Evolutionary conservation across 2,888 invertebrate species (phyloP).

Genomic region (Arenicola marina): DNA sequence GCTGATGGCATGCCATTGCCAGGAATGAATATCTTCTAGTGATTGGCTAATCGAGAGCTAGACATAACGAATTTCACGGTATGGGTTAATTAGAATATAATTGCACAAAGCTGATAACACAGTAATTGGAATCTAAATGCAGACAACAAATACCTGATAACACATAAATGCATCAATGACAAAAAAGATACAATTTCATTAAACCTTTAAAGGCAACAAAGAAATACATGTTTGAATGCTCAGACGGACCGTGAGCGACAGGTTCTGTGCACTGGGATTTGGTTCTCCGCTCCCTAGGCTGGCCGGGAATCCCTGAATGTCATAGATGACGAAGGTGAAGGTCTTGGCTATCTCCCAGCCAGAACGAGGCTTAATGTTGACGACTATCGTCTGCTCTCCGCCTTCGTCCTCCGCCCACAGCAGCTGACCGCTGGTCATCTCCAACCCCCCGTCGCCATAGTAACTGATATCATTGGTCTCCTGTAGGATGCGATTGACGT

Average conservation of each 20-base stretch:
- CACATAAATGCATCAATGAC: too few relatives aligned
- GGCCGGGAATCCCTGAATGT: constrained; percentile 43
- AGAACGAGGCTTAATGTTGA: constrained; percentile 48
- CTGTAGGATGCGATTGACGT: constrained; percentile 40
- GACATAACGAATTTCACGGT: too few relatives aligned
- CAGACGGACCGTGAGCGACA: constrained; percentile 48
- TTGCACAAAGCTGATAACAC: too few relatives aligned
- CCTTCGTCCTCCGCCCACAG: constrained; percentile 47
- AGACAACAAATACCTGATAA: too few relatives aligned
- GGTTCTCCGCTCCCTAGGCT: constrained; percentile 48
- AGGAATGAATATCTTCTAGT: too few relatives aligned
- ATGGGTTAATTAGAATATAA: too few relatives aligned
- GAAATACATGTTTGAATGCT: too few relatives aligned
- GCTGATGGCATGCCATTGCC: too few relatives aligned
- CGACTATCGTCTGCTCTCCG: constrained; percentile 45
- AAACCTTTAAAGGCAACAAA: too few relatives aligned
- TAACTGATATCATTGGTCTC: constrained; percentile 49
- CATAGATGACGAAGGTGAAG: constrained; percentile 46
- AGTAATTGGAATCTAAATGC: too few relatives aligned
- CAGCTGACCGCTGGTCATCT: constrained; percentile 46
- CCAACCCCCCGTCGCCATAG: constrained; percentile 30
- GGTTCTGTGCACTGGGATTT: constrained; percentile 39
- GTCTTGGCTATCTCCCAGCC: constrained; percentile 55
- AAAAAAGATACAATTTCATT: too few relatives aligned
- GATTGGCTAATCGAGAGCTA: too few relatives aligned